phyloP scores from a whole-genome alignment of 2,113 vertebrate genomes.

The Brachyhypopomus occidentalis region DNA sequence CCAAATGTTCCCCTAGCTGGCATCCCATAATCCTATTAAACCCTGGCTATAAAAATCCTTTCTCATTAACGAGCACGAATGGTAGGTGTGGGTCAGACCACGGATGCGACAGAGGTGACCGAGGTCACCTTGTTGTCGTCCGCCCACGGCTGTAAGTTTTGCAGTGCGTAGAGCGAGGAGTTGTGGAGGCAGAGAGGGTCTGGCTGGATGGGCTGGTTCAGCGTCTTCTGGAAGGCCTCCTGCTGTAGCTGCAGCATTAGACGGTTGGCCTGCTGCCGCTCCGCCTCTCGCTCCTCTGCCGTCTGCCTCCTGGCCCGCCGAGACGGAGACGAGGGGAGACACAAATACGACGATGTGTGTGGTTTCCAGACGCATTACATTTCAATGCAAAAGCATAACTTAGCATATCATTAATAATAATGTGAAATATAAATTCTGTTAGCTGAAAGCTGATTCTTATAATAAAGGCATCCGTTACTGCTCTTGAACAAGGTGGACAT shows the following conservation, averaged over 20 bases:
- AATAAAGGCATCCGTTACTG: background rate
- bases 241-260: conserved; percentile 97
- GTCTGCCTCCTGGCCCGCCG: conserved; percentile 86
- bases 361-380: background rate
- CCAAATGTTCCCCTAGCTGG: conserved; percentile 40
- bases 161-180: conserved; percentile 94
- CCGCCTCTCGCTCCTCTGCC: conserved; percentile 93
- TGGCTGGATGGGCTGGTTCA: conserved; percentile 87
- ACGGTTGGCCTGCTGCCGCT: conserved; percentile 93
- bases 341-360: background rate
- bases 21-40: conserved; percentile 43
- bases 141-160: conserved; percentile 98
- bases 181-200: conserved; percentile 98
- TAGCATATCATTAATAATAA: background rate
- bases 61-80: conserved; percentile 50
- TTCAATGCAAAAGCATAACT: background rate
- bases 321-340: conserved; percentile 1
- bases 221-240: conserved; percentile 93
- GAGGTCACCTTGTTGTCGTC: conserved; percentile 95
- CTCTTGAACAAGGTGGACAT: background rate
- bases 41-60: conserved; percentile 51
- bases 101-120: conserved; percentile 88
- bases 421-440: background rate
- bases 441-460: background rate
- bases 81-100: conserved; percentile 77